phyloP scores from a whole-genome alignment of 2,797 vertebrate genomes.

The Rhinichthys osculus region DNA sequence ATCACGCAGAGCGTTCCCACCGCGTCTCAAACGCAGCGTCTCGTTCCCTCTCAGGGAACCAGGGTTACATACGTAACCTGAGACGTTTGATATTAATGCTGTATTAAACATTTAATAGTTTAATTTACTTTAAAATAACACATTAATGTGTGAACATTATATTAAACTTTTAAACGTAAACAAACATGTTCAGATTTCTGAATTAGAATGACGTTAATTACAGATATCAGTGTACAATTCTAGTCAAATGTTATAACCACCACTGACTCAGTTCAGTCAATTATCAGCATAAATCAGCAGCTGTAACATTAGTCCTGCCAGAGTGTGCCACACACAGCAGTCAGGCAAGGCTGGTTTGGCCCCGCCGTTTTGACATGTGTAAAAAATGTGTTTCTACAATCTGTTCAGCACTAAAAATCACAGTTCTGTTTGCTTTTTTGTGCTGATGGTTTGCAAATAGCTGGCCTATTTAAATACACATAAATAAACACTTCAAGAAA shows the following conservation, averaged over 20 bases:
- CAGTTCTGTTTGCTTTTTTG: not conserved
- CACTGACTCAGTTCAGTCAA: conserved; percentile 22
- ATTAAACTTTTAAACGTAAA: not conserved
- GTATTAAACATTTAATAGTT: not conserved
- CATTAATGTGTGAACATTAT: not conserved
- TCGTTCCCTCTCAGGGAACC: too few species aligned
- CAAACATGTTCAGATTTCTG: conserved; percentile 9
- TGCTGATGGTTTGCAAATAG: not conserved
- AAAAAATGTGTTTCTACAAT: conserved; percentile 14
- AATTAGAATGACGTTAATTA: conserved; percentile 19
- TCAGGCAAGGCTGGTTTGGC: conserved; percentile 20
- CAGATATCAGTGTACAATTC: not conserved
- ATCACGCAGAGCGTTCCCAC: too few species aligned
- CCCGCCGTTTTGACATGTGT: conserved; percentile 17
- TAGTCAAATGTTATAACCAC: conserved; percentile 20
- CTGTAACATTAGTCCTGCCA: conserved; percentile 3
- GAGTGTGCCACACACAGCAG: conserved; percentile 20
- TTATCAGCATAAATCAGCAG: conserved; percentile 16
- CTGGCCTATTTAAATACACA: conserved; percentile 7
- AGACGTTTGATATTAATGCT: not conserved
- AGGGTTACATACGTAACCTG: too few species aligned
- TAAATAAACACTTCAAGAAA: not conserved
- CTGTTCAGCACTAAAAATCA: conserved; percentile 9
- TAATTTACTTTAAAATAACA: not conserved
- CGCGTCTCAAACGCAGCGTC: too few species aligned